phyloP scores from a whole-genome alignment of 2,113 vertebrate genomes.

The Ceratotherium simum region DNA sequence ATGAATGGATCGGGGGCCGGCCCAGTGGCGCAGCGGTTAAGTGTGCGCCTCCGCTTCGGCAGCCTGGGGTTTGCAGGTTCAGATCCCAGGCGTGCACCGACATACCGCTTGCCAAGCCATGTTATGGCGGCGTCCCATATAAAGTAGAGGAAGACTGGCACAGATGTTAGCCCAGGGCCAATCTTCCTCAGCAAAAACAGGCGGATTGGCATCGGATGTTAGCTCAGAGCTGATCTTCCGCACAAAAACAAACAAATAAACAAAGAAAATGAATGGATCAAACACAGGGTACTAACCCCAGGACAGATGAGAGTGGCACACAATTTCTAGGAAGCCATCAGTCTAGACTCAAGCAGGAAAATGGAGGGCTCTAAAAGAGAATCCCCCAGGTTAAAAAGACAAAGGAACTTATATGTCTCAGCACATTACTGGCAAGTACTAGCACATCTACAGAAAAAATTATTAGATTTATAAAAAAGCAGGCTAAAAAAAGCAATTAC shows the following conservation, averaged over 20 bases:
- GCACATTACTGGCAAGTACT: background rate
- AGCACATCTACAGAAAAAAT: background rate
- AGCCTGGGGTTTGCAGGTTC: no score
- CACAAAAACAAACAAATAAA: no score
- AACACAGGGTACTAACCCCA: background rate
- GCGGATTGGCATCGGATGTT: no score
- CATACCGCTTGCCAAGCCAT: no score
- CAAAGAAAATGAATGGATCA: background rate
- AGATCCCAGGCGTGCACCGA: no score
- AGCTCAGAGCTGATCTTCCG: no score
- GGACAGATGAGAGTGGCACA: background rate
- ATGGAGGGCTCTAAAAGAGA: background rate
- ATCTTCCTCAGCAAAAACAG: no score
- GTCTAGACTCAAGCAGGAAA: background rate
- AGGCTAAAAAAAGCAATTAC: background rate
- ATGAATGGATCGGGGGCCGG: background rate
- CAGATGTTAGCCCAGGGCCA: no score
- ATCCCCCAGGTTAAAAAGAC: background rate
- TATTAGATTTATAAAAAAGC: background rate
- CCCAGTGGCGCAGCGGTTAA: no score
- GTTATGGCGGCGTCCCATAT: no score
- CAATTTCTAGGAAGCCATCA: background rate
- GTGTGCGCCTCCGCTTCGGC: no score
- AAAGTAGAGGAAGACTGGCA: no score
- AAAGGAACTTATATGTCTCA: background rate